Conservation (phyloP, 2,888 invertebrate genomes). For the Cerastis leucographa region DNA sequence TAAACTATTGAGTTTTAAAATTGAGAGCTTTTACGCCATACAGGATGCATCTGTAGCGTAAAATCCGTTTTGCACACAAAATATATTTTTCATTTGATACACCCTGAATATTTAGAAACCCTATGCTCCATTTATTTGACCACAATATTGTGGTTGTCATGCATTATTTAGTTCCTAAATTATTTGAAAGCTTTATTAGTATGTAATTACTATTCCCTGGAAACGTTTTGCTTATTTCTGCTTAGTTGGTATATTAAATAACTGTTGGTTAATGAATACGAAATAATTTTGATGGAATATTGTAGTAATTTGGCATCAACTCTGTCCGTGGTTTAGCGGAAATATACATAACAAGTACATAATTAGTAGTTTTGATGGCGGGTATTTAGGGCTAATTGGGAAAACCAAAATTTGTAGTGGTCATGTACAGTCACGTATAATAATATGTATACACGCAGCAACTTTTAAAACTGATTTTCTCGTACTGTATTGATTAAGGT, state of each 20-base stretch:
- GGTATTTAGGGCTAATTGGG: background rate
- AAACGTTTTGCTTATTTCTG: conserved; percentile 18
- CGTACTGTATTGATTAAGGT: too few species aligned
- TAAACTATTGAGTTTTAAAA: background rate
- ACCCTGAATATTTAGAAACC: conserved; percentile 19
- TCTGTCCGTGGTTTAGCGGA: background rate
- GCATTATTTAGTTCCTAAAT: conserved; percentile 43
- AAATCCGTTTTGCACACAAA: background rate
- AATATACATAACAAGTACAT: conserved; percentile 7
- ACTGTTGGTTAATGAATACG: conserved; percentile 30
- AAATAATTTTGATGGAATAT: conserved; percentile 38
- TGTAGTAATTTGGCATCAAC: conserved; percentile 4
- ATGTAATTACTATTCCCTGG: conserved; percentile 34
- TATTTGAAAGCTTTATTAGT: conserved; percentile 43
- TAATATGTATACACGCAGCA: too few species aligned
- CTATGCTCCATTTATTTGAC: conserved; percentile 32
- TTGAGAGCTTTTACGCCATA: background rate
- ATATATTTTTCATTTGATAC: conserved; percentile 9
- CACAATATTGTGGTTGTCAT: conserved; percentile 37
- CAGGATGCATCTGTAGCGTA: background rate
- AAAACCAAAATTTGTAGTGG: background rate
- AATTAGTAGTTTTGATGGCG: background rate
- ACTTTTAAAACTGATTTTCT: too few species aligned
- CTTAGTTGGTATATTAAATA: conserved; percentile 25
- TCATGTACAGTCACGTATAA: too few species aligned